Evolutionary conservation across 2,797 vertebrate genomes (phyloP).

Genomic region (Ctenopoma multispine): DNA sequence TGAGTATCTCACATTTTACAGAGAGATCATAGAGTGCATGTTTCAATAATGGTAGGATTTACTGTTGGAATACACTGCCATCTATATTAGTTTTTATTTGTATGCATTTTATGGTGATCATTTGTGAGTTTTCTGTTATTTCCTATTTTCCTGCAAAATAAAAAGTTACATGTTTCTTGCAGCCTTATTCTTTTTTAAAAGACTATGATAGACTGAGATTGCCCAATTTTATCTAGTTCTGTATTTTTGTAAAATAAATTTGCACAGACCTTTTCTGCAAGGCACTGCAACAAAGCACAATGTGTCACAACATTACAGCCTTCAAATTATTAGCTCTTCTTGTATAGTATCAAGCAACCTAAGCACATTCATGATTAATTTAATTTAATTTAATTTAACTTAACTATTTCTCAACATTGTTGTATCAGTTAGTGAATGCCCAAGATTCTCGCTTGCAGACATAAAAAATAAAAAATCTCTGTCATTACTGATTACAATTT

Average conservation of each 20-base stretch:
- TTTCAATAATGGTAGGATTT: background rate
- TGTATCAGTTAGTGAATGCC: too few species aligned
- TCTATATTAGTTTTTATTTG: background rate
- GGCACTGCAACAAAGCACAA: background rate
- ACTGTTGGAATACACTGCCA: background rate
- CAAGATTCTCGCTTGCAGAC: too few species aligned
- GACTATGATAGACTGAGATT: background rate
- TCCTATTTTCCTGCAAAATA: too few species aligned
- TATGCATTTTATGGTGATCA: too few species aligned
- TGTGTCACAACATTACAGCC: constrained; percentile 2
- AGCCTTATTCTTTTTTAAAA: background rate
- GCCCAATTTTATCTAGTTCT: background rate
- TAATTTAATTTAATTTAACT: too few species aligned
- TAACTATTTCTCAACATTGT: too few species aligned
- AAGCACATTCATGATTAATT: too few species aligned
- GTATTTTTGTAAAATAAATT: background rate
- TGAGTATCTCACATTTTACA: background rate
- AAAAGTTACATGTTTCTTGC: background rate
- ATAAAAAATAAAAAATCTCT: too few species aligned
- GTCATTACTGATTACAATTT: background rate
- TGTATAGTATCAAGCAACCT: too few species aligned
- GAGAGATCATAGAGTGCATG: constrained; percentile 1
- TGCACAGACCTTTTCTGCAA: background rate
- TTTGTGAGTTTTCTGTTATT: too few species aligned
- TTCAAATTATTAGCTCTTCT: background rate